Conservation (phyloP, 1,140 invertebrate species). For the Pseudomyrmex gracilis region DNA sequence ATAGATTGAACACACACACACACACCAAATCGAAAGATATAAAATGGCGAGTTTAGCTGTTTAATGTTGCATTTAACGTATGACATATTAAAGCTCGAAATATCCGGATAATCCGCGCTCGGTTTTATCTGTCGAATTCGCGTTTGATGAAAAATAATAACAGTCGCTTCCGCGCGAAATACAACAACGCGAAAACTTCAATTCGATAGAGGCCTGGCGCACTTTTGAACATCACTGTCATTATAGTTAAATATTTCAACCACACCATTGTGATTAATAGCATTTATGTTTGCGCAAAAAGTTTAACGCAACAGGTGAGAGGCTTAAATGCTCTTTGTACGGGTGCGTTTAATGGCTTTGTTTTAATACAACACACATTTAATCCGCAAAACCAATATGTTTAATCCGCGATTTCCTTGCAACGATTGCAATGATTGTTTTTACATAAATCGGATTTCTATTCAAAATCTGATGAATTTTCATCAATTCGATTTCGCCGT, state of each 20-base stretch:
- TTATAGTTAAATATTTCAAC: conserved; percentile 6
- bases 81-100: neutral
- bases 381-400: neutral
- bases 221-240: no score
- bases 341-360: neutral
- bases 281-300: conserved; percentile 54
- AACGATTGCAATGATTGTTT: neutral
- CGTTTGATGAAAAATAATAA: no score
- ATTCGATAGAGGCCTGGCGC: no score
- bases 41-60: neutral
- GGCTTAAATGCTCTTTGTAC: neutral
- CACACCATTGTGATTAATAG: conserved; percentile 9
- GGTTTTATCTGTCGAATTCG: no score
- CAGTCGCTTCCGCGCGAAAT: no score
- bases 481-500: neutral
- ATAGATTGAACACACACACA: neutral
- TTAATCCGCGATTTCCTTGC: neutral
- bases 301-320: conserved; percentile 49
- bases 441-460: neutral
- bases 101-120: neutral
- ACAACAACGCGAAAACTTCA: no score
- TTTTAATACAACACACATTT: neutral
- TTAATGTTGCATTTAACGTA: neutral
- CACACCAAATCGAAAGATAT: neutral
- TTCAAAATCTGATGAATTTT: conserved; percentile 4